Evolutionary conservation across 2,113 vertebrate genomes (phyloP).

Genomic region (Onychorhynchus coronatus): DNA sequence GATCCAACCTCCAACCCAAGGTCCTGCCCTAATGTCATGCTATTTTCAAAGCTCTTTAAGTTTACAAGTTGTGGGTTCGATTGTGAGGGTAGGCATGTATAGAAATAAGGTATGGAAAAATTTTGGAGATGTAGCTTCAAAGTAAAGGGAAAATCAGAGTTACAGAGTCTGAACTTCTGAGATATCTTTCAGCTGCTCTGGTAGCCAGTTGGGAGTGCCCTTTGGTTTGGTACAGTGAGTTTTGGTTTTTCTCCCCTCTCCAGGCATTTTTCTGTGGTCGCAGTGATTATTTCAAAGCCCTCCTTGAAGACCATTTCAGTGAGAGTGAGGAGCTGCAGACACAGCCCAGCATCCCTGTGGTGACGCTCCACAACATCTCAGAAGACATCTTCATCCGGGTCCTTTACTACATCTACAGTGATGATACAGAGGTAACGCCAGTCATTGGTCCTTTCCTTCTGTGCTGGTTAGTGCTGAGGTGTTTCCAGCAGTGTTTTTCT

Average conservation of each 20-base stretch:
- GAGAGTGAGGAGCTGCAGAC: slow-evolving; percentile 86
- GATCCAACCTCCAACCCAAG: neutral
- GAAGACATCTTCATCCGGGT: slow-evolving; percentile 87
- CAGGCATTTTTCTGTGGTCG: slow-evolving; percentile 96
- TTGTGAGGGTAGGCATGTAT: neutral
- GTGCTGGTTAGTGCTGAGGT: neutral
- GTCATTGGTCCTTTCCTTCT: neutral
- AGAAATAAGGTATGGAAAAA: neutral
- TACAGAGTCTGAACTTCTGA: neutral
- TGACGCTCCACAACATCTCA: slow-evolving; percentile 87
- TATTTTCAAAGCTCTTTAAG: neutral
- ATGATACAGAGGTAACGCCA: slow-evolving; percentile 85
- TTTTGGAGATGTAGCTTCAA: neutral
- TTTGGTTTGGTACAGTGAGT: neutral
- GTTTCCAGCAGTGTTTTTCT: neutral
- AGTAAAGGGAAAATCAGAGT: neutral
- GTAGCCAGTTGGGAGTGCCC: neutral
- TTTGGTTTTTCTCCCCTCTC: neutral
- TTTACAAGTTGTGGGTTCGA: neutral
- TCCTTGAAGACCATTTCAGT: slow-evolving; percentile 92
- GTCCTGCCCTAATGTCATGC: neutral
- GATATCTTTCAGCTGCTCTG: neutral
- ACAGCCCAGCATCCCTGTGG: slow-evolving; percentile 84
- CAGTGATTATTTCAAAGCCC: slow-evolving; percentile 95
- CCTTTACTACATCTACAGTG: slow-evolving; percentile 93